Evolutionary conservation across 2,888 invertebrate species (phyloP), one percentile per base, ranked within the genome.

Genomic region (Barypeithes pellucidus): DNA sequence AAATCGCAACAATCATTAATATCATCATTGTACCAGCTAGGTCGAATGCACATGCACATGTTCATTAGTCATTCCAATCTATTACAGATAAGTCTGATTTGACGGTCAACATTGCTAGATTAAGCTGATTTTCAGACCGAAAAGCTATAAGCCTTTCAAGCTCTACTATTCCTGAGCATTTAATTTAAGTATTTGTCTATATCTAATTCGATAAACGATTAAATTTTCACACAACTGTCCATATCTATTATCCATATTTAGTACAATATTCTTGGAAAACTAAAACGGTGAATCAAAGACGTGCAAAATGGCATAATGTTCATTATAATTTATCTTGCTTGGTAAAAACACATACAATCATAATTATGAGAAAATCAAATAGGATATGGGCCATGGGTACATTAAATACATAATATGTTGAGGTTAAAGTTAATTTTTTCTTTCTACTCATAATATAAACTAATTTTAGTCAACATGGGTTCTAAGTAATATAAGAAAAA

Each of bases 21-120:
- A 18, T 57, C 18, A 7, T 43, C 54, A n/a, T 57, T 57, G 33
- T 33, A 33, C 33, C 54, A 57, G 14, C 33, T 57, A 33, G 14
- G 33, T 22, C 11, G 3, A 57, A 33, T 57, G 14, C 54, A 57
- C 54, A 33, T 57, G 14, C 54, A 57, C 54, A 57, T 61, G 41
- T 65, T 33, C 52, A 65, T 65, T 65, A 50, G 50, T 65, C 50
- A 65, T 65, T 65, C 36, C 65, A 36, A 47, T 65, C 50, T 65
- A 65, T 65, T 50, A 65, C 41, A 29, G 62, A 24, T 20, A 50
- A 65, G 65, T 50, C 47, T 50, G 7, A 50, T 65, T 65, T 65
- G 50, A 65, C 50, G 65, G 65, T 65, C 65, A 65, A 65, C 65
- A 50, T 52, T 33, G 36, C 20, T 39, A 36, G 65, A 50, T 65